phyloP scores from a whole-genome alignment of 2,888 invertebrate genomes.

The Synanthedon tipuliformis region DNA sequence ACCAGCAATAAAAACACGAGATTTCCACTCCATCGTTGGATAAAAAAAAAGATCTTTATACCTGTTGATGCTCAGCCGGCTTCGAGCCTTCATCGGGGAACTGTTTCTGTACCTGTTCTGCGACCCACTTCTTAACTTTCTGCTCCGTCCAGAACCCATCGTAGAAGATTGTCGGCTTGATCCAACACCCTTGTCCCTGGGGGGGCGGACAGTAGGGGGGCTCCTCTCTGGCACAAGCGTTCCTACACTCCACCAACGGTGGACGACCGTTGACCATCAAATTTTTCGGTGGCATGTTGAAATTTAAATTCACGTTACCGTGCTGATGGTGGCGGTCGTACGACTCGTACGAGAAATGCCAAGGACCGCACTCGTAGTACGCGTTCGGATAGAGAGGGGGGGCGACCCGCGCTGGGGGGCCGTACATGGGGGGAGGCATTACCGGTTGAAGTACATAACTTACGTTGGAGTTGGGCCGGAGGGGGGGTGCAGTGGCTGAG shows the following conservation, averaged over 20 bases:
- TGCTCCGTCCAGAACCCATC: slow-evolving; percentile 68
- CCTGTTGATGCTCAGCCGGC: slow-evolving; percentile 5
- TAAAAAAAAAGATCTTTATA: too few relatives aligned
- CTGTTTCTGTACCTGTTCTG: slow-evolving; percentile 62
- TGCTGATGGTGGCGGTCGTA: slow-evolving; percentile 41
- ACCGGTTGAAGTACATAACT: slow-evolving; percentile 58
- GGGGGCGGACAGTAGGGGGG: slow-evolving; percentile 25
- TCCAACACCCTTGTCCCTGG: slow-evolving; percentile 52
- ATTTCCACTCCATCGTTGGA: too few relatives aligned
- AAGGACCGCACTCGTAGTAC: slow-evolving; percentile 48
- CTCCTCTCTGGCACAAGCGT: slow-evolving; percentile 19
- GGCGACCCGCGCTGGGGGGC: slow-evolving; percentile 22
- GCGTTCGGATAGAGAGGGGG: slow-evolving; percentile 40
- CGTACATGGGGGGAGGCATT: slow-evolving; percentile 38
- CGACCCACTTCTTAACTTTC: slow-evolving; percentile 66
- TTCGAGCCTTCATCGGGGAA: slow-evolving; percentile 43
- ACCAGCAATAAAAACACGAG: too few relatives aligned
- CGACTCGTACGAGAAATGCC: slow-evolving; percentile 57
- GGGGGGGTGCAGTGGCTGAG: slow-evolving; percentile 10
- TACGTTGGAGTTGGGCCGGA: slow-evolving; percentile 47
- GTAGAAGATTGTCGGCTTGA: slow-evolving; percentile 63
- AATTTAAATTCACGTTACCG: slow-evolving; percentile 52
- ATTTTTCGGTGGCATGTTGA: slow-evolving; percentile 55
- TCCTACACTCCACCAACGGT: slow-evolving; percentile 34
- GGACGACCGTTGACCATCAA: slow-evolving; percentile 43